Base-by-base conservation (phyloP, 2,113 vertebrate genomes). In the Rhinopithecus roxellana region DNA sequence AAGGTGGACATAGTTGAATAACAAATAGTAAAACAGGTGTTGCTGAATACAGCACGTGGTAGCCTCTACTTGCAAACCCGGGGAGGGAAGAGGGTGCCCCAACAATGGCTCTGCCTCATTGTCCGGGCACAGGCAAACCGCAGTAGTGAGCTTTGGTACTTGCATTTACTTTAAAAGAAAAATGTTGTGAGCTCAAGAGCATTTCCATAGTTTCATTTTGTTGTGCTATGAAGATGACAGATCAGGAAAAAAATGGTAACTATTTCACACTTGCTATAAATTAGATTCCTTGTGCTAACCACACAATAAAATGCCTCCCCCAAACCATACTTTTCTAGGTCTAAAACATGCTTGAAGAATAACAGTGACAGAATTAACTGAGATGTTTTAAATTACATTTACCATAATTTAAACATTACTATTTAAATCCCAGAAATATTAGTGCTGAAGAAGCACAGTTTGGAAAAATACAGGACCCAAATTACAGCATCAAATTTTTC, bases 361-460 rank as follows among this genome's bases (percentile, higher is more conserved):
- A 98, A 97, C 93, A 96, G 77, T 74, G 96, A 98, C 96, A 98
- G 97, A 98, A 98, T 88, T 94, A 96, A 97, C 43, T 97, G 96
- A 97, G 95, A 98, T 97, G 90, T 95, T 98, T 97, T 98, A 98
- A 98, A 98, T 98, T 97, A 98, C 97, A 97, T 97, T 97, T 98
- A 96, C 79, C 94, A 98, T 99, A 98, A 98, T 98, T 98, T 99
- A 98, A 98, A 98, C 98, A 97, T 98, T 95, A 98, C 97, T 97
- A 93, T 40, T 94, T 97, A 98, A 98, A 98, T 98, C 93, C 96
- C 98, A 98, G 94, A 98, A 98, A 98, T 94, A 91, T 98, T 98
- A 97, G 98, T 97, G 97, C 98, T 97, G 95, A 98, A 98, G 98
- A 78, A 98, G 90, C 98, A 98, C 98, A 98, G 98, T 97, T 98